A percentile compares a stretch with the other conserved stretches of the same genome.
Conservation (phyloP, 2,113 vertebrate genomes). For the Chaetops frenatus region DNA sequence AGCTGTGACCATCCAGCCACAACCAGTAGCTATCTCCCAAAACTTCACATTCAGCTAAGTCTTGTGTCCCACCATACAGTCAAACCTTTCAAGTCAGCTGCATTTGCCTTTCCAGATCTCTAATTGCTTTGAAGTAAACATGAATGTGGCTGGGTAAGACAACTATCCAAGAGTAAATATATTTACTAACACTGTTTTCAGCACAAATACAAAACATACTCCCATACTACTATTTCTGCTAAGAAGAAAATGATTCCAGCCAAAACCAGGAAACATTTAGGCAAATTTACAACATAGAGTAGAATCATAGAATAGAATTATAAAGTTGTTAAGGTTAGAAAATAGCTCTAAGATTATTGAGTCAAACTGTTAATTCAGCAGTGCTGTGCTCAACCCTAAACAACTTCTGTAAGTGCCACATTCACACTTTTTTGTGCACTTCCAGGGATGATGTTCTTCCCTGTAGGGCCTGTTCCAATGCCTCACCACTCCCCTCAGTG, state of each 20-base stretch:
- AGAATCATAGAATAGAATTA: not conserved
- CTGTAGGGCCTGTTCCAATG: not conserved
- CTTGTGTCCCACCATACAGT: not conserved
- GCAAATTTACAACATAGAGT: not conserved
- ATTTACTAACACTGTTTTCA: not conserved
- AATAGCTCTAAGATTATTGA: not conserved
- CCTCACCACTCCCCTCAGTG: not conserved
- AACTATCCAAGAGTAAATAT: not conserved
- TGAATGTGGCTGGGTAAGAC: not conserved
- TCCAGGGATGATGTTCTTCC: not conserved
- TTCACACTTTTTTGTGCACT: not conserved
- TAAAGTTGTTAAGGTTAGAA: not conserved
- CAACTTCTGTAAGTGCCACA: not conserved
- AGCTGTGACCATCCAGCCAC: not conserved
- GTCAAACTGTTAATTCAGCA: not conserved
- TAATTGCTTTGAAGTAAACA: not conserved
- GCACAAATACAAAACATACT: not conserved
- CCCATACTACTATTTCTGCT: not conserved
- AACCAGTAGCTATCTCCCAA: not conserved
- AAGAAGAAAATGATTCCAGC: not conserved
- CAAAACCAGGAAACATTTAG: not conserved
- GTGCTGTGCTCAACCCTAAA: not conserved
- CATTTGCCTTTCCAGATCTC: not conserved
- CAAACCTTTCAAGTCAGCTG: not conserved
- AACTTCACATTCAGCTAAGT: not conserved